These are phyloP conservation scores for Poeciliopsis presidionis DNA, from an alignment of 2,797 vertebrate genomes.

Conservation along the genomic window DNA sequence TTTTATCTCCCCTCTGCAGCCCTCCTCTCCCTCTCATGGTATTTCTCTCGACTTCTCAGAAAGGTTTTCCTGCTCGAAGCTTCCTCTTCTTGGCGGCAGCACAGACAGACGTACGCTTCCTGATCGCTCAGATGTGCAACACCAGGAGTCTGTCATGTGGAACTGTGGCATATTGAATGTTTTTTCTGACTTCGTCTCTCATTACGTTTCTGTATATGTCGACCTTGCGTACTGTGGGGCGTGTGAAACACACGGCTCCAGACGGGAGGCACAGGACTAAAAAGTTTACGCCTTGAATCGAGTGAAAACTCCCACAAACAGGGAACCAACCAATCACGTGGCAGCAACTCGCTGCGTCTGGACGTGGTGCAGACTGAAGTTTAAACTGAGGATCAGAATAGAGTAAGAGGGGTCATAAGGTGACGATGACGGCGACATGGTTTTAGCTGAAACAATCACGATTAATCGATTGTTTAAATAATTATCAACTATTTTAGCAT, in stretches of 20 bases:
- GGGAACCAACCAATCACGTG: neutral
- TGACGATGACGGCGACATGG: too few relatives aligned
- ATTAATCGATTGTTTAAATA: too few relatives aligned
- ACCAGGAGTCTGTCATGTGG: conserved; percentile 44
- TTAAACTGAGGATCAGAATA: neutral
- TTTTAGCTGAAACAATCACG: too few relatives aligned
- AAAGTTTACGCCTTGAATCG: neutral
- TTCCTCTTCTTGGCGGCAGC: conserved; percentile 41
- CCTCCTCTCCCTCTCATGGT: conserved; percentile 41
- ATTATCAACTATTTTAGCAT: too few relatives aligned
- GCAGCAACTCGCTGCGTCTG: neutral
- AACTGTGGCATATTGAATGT: conserved; percentile 41
- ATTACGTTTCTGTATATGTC: conserved; percentile 7
- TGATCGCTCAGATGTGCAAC: conserved; percentile 48
- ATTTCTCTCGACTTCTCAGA: conserved; percentile 52
- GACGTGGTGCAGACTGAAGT: neutral
- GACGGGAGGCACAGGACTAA: neutral
- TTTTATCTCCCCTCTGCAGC: conserved; percentile 47
- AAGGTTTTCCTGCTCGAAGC: conserved; percentile 59
- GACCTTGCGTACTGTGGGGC: neutral
- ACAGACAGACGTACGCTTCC: conserved; percentile 42
- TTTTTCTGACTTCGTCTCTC: conserved; percentile 11
- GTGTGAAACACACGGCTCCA: neutral
- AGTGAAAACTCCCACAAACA: neutral
- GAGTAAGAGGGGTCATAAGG: too few relatives aligned